A percentile compares a stretch with the other conserved stretches of the same genome.
Evolutionary conservation across 2,113 vertebrate genomes (phyloP).

Genomic region (Pangasianodon hypophthalmus): DNA sequence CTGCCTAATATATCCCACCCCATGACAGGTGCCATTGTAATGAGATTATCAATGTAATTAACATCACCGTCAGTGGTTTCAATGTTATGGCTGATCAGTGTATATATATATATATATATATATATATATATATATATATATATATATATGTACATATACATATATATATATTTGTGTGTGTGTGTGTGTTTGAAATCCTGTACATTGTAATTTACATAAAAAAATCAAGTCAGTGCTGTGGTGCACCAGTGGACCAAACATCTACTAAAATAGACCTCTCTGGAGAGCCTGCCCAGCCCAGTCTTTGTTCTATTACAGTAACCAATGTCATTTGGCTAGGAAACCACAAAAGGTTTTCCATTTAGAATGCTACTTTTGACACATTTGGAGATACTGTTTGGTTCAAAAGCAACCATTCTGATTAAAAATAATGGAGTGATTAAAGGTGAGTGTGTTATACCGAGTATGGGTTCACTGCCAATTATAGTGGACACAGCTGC

Average conservation of each 20-base stretch:
- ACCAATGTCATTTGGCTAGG: constrained; percentile 51
- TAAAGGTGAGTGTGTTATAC: constrained; percentile 10
- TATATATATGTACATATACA: background rate
- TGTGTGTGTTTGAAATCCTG: background rate
- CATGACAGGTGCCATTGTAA: too few relatives aligned
- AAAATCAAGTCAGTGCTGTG: constrained; percentile 70
- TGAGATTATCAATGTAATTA: too few relatives aligned
- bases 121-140: background rate
- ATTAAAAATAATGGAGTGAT: constrained; percentile 40
- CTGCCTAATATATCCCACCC: too few relatives aligned
- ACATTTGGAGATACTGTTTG: background rate
- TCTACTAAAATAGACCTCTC: constrained; percentile 69
- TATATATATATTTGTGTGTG: too few relatives aligned
- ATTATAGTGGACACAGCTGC: constrained; percentile 56
- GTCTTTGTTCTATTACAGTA: constrained; percentile 46
- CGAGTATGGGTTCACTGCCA: background rate
- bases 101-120: background rate
- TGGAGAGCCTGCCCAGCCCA: constrained; percentile 48
- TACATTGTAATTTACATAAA: constrained; percentile 70
- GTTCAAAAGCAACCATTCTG: constrained; percentile 34
- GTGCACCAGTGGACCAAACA: constrained; percentile 60
- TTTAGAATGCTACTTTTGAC: constrained; percentile 55
- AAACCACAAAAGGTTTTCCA: constrained; percentile 48
- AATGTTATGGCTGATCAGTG: too few relatives aligned
- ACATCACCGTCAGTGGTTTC: too few relatives aligned